Conservation (phyloP, 1,140 invertebrate genomes). For the Aphis gossypii region DNA sequence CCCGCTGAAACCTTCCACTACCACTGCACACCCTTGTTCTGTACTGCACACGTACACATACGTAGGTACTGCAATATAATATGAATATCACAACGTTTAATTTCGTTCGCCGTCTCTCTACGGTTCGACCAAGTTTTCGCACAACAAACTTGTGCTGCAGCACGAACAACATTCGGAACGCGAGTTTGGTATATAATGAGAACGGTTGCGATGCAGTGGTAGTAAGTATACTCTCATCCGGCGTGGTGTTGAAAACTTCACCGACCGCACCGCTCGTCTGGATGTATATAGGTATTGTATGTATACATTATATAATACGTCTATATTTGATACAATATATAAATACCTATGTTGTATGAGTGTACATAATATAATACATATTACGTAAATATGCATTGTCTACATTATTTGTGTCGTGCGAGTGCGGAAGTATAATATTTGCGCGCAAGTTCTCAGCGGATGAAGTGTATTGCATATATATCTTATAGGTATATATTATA, state of each 20-base stretch:
- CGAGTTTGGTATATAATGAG: neutral
- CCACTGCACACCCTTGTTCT: neutral
- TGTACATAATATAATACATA: neutral
- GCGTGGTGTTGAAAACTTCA: conserved; percentile 13
- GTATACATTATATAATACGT: neutral
- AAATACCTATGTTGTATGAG: neutral
- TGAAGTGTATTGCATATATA: neutral
- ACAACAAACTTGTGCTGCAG: neutral
- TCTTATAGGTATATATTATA: neutral
- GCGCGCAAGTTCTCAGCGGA: neutral
- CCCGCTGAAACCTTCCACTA: too few species aligned
- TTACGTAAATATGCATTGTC: neutral
- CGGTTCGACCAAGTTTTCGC: neutral
- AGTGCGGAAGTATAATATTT: neutral
- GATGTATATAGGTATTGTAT: neutral
- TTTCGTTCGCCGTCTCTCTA: neutral
- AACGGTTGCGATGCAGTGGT: neutral
- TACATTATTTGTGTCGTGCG: neutral
- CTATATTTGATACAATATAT: neutral
- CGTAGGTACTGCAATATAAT: neutral
- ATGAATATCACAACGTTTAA: neutral
- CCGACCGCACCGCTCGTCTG: neutral
- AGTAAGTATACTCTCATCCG: neutral
- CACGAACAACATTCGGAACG: neutral
- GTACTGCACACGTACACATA: neutral